A percentile compares a stretch with the other conserved stretches of the same genome.
Conservation (phyloP, 2,113 vertebrate species). For the Laticauda laticaudata region DNA sequence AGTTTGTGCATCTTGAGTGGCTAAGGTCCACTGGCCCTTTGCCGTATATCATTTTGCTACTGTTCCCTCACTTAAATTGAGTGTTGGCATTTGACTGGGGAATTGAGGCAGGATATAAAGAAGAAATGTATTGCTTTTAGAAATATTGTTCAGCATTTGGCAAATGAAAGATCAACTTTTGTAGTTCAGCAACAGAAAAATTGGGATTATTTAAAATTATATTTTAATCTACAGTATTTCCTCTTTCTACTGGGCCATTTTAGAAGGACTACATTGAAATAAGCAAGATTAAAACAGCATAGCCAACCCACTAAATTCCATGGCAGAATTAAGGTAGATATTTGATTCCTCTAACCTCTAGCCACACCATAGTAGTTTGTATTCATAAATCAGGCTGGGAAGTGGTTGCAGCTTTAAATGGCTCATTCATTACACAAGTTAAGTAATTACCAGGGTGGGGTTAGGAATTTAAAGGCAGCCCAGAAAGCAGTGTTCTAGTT, state of each 20-base stretch:
- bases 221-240: background rate
- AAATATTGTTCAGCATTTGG: background rate
- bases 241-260: background rate
- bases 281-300: background rate
- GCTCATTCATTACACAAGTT: background rate
- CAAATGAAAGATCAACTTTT: background rate
- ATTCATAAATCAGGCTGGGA: background rate
- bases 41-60: background rate
- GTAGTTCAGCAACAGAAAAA: background rate
- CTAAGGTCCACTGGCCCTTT: background rate
- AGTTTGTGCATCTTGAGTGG: background rate
- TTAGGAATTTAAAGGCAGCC: background rate
- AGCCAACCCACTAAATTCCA: background rate
- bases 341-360: background rate
- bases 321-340: background rate
- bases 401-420: slow-evolving; percentile 8
- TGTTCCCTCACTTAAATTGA: background rate
- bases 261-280: background rate
- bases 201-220: background rate
- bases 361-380: background rate
- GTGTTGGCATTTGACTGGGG: background rate
- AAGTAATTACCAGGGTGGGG: slow-evolving; percentile 4
- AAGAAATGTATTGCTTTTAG: too few relatives aligned
- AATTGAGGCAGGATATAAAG: too few relatives aligned
- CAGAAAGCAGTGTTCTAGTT: background rate